Percentiles rank a stretch among this genome's conserved stretches.
phyloP scores from a whole-genome alignment of 53 echinoderm and acorn worm species.

The Luidia sarsii region DNA sequence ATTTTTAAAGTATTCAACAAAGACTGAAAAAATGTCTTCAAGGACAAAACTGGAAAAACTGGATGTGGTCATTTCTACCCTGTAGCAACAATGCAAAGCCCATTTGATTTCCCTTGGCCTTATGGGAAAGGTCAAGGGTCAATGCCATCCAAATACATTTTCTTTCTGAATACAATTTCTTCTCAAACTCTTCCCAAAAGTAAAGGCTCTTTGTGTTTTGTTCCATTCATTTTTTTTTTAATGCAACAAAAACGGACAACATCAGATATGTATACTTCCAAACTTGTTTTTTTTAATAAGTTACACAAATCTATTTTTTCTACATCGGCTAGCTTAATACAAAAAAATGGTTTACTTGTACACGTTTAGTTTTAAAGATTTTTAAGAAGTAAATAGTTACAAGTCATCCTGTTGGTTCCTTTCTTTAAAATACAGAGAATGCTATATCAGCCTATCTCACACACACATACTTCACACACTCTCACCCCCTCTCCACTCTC shows the following conservation, averaged over 20 bases:
- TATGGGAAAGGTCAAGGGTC: not conserved
- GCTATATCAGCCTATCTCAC: not conserved
- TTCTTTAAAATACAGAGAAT: slow-evolving; percentile 37
- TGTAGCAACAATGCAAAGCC: slow-evolving; percentile 10
- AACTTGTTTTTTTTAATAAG: slow-evolving; percentile 48
- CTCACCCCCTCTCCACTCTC: not conserved
- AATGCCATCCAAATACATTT: too few species aligned
- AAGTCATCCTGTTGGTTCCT: slow-evolving; percentile 24
- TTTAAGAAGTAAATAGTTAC: slow-evolving; percentile 55
- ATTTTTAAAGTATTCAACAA: too few species aligned
- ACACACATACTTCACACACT: not conserved
- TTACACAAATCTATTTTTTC: slow-evolving; percentile 50
- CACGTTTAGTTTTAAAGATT: slow-evolving; percentile 19
- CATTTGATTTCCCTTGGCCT: slow-evolving; percentile 5
- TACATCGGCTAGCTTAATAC: slow-evolving; percentile 44
- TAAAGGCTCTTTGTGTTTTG: slow-evolving; percentile 15
- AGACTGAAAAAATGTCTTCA: too few species aligned
- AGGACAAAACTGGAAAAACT: too few species aligned
- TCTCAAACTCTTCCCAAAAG: slow-evolving; percentile 4
- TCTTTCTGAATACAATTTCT: not conserved
- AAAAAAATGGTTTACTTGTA: slow-evolving; percentile 35
- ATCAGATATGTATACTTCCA: slow-evolving; percentile 40
- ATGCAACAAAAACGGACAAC: not conserved
- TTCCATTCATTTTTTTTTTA: not conserved
- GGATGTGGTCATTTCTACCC: slow-evolving; percentile 1